Percentiles rank a stretch among this genome's conserved stretches.
phyloP scores from a whole-genome alignment of 2,113 vertebrate genomes.

The Sorex araneus region DNA sequence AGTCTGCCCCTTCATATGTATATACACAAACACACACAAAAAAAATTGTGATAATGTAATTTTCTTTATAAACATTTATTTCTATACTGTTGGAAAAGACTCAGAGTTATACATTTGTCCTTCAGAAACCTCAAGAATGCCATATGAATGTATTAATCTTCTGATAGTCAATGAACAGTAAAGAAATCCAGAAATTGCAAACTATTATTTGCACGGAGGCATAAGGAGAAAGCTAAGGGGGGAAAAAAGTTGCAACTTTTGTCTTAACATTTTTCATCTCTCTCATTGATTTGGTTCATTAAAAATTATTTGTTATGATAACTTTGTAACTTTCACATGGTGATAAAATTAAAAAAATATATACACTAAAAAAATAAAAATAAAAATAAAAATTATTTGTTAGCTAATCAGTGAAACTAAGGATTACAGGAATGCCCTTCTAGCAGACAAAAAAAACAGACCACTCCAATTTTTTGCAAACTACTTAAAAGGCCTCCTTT shows the following conservation, averaged over 20 bases:
- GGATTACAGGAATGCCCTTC: slow-evolving; percentile 18
- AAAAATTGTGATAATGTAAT: neutral
- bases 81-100: neutral
- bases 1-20: neutral
- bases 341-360: too few relatives aligned
- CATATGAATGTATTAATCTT: neutral
- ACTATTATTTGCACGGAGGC: neutral
- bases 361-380: too few relatives aligned
- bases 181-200: slow-evolving; percentile 29
- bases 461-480: slow-evolving; percentile 62
- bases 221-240: neutral
- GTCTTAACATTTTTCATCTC: slow-evolving; percentile 23
- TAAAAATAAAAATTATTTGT: slow-evolving; percentile 59
- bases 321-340: too few relatives aligned
- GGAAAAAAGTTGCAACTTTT: neutral
- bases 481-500: slow-evolving; percentile 14
- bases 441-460: slow-evolving; percentile 51
- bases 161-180: slow-evolving; percentile 32
- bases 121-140: slow-evolving; percentile 1
- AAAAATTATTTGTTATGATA: slow-evolving; percentile 58
- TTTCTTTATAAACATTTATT: neutral
- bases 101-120: neutral
- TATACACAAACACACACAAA: neutral
- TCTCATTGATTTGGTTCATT: slow-evolving; percentile 21
- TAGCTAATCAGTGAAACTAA: slow-evolving; percentile 38